Conservation (phyloP, 2,888 invertebrate genomes). For the Aphodius sticticus region DNA sequence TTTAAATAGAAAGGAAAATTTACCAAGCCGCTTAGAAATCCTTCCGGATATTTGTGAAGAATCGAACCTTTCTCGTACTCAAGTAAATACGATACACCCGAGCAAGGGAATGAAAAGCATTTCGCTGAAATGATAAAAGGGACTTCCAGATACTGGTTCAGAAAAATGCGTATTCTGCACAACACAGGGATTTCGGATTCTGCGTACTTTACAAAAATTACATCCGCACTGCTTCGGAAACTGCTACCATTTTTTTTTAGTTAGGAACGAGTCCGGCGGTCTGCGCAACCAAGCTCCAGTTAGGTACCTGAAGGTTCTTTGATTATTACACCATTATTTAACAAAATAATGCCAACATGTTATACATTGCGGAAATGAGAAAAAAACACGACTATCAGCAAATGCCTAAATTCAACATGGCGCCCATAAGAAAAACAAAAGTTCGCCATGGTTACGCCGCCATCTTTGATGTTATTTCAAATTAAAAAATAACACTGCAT, state of each 20-base stretch:
- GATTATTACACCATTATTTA: too few species aligned
- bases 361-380: too few species aligned
- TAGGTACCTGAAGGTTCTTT: too few species aligned
- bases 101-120: background rate
- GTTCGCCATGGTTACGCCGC: too few species aligned
- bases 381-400: too few species aligned
- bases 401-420: too few species aligned
- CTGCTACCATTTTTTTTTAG: background rate
- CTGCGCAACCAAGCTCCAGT: too few species aligned
- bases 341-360: too few species aligned
- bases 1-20: background rate
- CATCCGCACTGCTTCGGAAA: background rate
- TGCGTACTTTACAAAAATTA: background rate
- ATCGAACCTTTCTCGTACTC: background rate
- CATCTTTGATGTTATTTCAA: too few species aligned
- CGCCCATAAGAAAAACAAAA: too few species aligned
- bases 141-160: background rate
- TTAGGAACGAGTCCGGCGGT: too few species aligned
- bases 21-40: background rate
- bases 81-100: background rate
- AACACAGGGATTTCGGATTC: background rate
- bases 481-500: too few species aligned
- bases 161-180: background rate
- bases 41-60: background rate
- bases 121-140: background rate